Evolutionary conservation across 2,113 vertebrate genomes (phyloP).

Genomic region (Cygnus atratus): DNA sequence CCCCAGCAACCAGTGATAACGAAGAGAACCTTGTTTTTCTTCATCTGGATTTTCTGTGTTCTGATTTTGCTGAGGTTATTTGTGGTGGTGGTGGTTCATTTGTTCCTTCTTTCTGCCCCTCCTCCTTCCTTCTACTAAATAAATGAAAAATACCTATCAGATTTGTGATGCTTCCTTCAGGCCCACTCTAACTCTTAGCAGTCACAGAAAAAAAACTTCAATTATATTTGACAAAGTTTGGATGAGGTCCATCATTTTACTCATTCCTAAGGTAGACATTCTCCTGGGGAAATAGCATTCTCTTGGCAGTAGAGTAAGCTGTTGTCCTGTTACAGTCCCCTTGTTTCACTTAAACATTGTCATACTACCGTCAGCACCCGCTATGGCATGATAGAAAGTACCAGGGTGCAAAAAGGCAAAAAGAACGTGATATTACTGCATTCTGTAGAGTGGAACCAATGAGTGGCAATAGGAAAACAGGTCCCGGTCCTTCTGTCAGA

Average conservation of each 20-base stretch:
- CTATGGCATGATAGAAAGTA: neutral
- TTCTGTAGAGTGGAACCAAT: neutral
- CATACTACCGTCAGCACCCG: neutral
- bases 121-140: neutral
- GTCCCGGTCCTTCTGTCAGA: neutral
- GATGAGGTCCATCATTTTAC: neutral
- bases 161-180: neutral
- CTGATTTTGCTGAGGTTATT: neutral
- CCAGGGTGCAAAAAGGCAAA: neutral
- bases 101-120: neutral
- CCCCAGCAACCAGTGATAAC: neutral
- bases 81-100: neutral
- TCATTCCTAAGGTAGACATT: neutral
- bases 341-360: neutral
- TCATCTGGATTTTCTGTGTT: neutral
- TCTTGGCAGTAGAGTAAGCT: neutral
- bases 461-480: neutral
- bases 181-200: neutral
- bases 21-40: neutral
- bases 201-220: neutral
- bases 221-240: neutral
- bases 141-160: neutral
- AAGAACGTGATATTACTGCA: neutral
- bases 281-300: neutral
- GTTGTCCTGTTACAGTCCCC: neutral